A percentile compares a stretch with the other conserved stretches of the same genome.
phyloP scores from a whole-genome alignment of 2,113 vertebrate genomes.

The Python bivittatus region DNA sequence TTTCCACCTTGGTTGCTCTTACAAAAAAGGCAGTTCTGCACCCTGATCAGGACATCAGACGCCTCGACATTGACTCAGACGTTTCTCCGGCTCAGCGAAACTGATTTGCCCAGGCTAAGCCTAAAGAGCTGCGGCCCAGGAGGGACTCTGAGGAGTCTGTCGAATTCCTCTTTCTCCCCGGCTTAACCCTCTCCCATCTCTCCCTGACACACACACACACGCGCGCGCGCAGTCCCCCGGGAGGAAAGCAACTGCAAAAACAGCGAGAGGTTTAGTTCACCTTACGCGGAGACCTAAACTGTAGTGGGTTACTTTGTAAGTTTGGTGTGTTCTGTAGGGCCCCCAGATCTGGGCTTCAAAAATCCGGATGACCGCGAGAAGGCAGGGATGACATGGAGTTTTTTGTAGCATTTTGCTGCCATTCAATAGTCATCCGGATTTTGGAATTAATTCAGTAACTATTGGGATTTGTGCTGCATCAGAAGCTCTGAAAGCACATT shows the following conservation, averaged over 20 bases:
- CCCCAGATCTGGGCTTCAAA: too few species aligned
- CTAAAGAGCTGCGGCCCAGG: background rate
- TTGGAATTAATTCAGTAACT: background rate
- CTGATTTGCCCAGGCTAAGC: background rate
- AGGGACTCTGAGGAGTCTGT: background rate
- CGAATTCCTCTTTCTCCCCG: background rate
- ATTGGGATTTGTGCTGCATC: background rate
- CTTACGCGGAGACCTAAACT: too few species aligned
- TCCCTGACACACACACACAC: background rate
- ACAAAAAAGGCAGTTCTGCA: background rate
- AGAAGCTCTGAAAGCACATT: background rate
- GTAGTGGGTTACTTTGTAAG: too few species aligned
- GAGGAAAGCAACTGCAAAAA: too few species aligned
- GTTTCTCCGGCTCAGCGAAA: too few species aligned
- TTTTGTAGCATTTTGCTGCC: background rate
- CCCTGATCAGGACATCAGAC: background rate
- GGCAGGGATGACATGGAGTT: too few species aligned
- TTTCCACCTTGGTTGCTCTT: background rate
- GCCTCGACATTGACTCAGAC: background rate
- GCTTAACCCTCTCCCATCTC: background rate
- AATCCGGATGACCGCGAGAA: too few species aligned
- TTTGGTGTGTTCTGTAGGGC: too few species aligned
- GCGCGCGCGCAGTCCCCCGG: background rate
- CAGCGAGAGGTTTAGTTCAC: too few species aligned
- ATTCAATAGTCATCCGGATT: background rate